Evolutionary conservation across 2,888 invertebrate genomes (phyloP).

Genomic region (Nemotelus nigrinus): DNA sequence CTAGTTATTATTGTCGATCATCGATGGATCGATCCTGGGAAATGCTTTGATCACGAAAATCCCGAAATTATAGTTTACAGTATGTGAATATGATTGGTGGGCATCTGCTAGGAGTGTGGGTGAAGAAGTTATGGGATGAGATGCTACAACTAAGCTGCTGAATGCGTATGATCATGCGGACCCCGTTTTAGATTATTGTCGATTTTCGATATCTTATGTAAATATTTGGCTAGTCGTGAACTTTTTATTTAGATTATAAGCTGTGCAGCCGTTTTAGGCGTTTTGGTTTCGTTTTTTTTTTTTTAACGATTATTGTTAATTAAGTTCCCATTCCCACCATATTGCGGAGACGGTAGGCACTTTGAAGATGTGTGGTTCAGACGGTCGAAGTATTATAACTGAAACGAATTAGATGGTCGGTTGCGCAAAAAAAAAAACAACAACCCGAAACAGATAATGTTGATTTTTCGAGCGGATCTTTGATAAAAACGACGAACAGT

Average conservation of each 20-base stretch:
- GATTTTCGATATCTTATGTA: constrained; percentile 30
- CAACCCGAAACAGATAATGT: background rate
- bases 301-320: constrained; percentile 11
- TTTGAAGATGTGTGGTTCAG: constrained; percentile 13
- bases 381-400: background rate
- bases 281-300: background rate
- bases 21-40: constrained; percentile 5
- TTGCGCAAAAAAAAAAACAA: background rate
- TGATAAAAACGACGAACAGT: background rate
- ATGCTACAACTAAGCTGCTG: background rate
- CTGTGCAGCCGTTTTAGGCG: background rate
- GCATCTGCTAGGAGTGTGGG: background rate
- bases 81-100: constrained; percentile 16
- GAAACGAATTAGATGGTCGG: background rate
- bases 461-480: background rate
- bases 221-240: constrained; percentile 41
- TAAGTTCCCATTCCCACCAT: constrained; percentile 29
- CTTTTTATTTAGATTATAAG: constrained; percentile 36
- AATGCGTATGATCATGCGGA: constrained; percentile 4
- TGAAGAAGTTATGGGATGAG: background rate
- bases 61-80: constrained; percentile 4
- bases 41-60: constrained; percentile 16
- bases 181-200: constrained; percentile 17
- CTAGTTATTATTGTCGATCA: background rate
- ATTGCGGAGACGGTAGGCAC: background rate